Evolutionary conservation across 2,113 vertebrate species (phyloP).

Genomic region (Albula goreensis): DNA sequence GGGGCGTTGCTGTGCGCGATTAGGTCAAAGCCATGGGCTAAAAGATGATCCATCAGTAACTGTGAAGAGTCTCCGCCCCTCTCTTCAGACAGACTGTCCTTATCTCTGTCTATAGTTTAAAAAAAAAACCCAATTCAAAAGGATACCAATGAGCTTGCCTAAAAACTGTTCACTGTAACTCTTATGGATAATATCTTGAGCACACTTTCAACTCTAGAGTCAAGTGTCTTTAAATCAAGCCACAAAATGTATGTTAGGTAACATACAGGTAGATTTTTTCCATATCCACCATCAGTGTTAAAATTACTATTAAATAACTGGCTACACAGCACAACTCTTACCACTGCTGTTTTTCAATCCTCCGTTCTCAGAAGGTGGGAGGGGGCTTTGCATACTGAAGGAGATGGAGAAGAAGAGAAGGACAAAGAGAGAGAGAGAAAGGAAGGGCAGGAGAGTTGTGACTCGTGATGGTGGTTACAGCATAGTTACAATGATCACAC

Average conservation of each 20-base stretch:
- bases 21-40: slow-evolving; percentile 65
- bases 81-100: slow-evolving; percentile 53
- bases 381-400: slow-evolving; percentile 47
- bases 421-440: not conserved
- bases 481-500: no score
- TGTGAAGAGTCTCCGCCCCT: slow-evolving; percentile 55
- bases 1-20: slow-evolving; percentile 62
- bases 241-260: no score
- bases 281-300: no score
- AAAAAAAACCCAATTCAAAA: slow-evolving; percentile 20
- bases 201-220: no score
- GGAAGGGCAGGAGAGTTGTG: not conserved
- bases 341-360: slow-evolving; percentile 54
- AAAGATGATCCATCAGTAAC: slow-evolving; percentile 67
- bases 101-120: slow-evolving; percentile 47
- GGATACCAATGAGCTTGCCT: not conserved
- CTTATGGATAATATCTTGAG: no score
- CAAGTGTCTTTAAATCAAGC: no score
- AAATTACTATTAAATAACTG: no score
- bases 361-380: slow-evolving; percentile 67
- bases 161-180: not conserved
- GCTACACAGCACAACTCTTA: slow-evolving; percentile 39
- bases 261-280: no score
- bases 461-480: not conserved
- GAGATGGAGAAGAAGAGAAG: not conserved